Percentiles rank a stretch among this genome's conserved stretches.
Conservation (phyloP, 2,113 vertebrate species). For the Lota lota region DNA sequence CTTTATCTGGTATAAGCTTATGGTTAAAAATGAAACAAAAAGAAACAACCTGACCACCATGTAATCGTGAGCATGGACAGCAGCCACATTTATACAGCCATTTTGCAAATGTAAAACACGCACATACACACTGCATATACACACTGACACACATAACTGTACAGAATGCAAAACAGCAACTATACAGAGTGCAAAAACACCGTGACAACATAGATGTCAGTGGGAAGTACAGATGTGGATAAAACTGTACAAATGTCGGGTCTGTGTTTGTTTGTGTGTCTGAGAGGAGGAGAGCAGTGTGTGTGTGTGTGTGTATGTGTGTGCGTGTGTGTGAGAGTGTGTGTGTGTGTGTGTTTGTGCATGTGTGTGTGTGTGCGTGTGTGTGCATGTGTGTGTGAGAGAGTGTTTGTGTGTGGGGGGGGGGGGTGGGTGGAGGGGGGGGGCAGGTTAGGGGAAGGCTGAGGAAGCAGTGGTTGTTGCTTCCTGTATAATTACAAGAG, state of each 20-base stretch:
- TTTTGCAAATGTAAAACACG: no score
- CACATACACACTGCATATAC: slow-evolving; percentile 7
- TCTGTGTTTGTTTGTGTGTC: not conserved
- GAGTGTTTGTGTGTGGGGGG: slow-evolving; percentile 35
- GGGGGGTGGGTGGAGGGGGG: not conserved
- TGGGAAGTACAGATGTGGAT: slow-evolving; percentile 2
- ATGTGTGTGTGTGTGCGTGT: slow-evolving; percentile 6
- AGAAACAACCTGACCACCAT: no score
- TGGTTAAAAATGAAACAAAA: no score
- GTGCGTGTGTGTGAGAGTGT: not conserved
- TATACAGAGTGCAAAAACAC: no score
- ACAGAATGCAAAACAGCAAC: no score
- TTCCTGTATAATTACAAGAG: slow-evolving; percentile 64
- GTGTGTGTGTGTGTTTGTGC: not conserved
- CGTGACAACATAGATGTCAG: slow-evolving; percentile 26
- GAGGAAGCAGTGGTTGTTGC: not conserved
- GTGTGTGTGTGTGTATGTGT: not conserved
- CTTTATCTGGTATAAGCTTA: no score
- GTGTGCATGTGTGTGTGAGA: slow-evolving; percentile 28
- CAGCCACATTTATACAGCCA: no score
- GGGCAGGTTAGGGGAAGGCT: not conserved
- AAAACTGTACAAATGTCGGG: no score
- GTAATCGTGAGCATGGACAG: no score
- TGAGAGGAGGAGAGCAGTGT: no score
- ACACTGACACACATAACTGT: no score